These are phyloP conservation scores for Drosophila bipectinata DNA, from an alignment of 1,140 invertebrate genomes.

Conservation along the genomic window DNA sequence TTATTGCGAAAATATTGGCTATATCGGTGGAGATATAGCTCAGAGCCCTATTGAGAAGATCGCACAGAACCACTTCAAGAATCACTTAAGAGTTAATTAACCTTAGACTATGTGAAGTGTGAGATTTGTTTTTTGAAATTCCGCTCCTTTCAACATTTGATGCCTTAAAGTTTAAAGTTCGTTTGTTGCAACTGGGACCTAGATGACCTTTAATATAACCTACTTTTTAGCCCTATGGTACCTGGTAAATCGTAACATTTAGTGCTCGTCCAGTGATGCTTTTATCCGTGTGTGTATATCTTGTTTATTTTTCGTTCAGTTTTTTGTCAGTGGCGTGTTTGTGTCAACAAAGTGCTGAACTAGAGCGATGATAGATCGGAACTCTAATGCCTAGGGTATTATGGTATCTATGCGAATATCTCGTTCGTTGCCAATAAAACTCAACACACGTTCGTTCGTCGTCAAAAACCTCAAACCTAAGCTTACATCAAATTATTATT, in stretches of 20 bases:
- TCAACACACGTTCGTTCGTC: constrained; percentile 68
- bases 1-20: constrained; percentile 3
- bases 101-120: constrained; percentile 44
- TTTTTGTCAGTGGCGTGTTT: constrained; percentile 21
- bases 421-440: constrained; percentile 77
- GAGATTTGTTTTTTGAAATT: constrained; percentile 47
- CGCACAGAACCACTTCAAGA: constrained; percentile 34
- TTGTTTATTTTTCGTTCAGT: constrained; percentile 35
- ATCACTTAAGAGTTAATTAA: constrained; percentile 50
- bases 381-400: constrained; percentile 63
- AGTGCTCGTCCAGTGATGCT: constrained; percentile 62
- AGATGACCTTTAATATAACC: constrained; percentile 61
- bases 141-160: constrained; percentile 59
- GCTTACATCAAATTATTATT: constrained; percentile 56
- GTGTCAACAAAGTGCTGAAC: constrained; percentile 73
- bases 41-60: constrained; percentile 9
- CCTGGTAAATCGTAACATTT: constrained; percentile 74
- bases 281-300: constrained; percentile 27
- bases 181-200: constrained; percentile 71
- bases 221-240: constrained; percentile 62
- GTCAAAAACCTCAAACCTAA: constrained; percentile 56
- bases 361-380: constrained; percentile 61
- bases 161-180: constrained; percentile 57
- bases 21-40: not conserved
- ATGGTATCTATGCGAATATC: constrained; percentile 42